Conservation (phyloP, 1,140 invertebrate species). For the Charaxes varanes region DNA sequence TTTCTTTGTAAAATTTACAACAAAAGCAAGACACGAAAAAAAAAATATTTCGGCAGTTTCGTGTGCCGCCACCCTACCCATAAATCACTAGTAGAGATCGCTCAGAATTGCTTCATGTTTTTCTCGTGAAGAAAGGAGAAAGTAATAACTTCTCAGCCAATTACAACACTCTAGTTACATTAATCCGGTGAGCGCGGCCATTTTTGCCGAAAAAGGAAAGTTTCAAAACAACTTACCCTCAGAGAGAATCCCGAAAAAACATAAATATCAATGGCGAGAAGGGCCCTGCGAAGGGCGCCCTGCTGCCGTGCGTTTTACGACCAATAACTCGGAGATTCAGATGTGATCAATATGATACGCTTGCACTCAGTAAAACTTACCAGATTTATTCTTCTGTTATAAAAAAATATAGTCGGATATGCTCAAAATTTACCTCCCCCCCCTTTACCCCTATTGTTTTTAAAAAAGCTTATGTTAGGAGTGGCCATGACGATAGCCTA, state of each 20-base stretch:
- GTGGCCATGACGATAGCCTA: too few species aligned
- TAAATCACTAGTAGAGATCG: constrained; percentile 38
- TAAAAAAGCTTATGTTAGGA: too few species aligned
- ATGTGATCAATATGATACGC: constrained; percentile 44
- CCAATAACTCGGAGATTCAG: constrained; percentile 34
- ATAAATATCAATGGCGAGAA: constrained; percentile 57
- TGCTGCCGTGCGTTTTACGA: constrained; percentile 47
- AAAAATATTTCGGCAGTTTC: too few species aligned
- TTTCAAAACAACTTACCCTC: constrained; percentile 52
- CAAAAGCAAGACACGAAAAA: too few species aligned
- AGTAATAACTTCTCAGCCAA: constrained; percentile 53
- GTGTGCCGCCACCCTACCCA: constrained; percentile 28
- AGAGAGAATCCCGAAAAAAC: constrained; percentile 42
- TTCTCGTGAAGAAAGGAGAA: constrained; percentile 46
- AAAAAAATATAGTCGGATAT: not conserved
- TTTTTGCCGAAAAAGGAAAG: constrained; percentile 41
- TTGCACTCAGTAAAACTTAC: constrained; percentile 9
- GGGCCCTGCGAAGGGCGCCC: constrained; percentile 34
- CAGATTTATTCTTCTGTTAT: not conserved
- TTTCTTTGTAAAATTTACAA: too few species aligned
- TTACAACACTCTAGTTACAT: constrained; percentile 58
- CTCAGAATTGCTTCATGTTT: constrained; percentile 50
- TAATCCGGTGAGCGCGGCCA: constrained; percentile 38
- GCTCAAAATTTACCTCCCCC: too few species aligned
- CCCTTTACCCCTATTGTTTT: too few species aligned